A percentile compares a stretch with the other conserved stretches of the same genome.
phyloP scores from a whole-genome alignment of 2,888 invertebrate genomes.

The Erannis defoliaria region DNA sequence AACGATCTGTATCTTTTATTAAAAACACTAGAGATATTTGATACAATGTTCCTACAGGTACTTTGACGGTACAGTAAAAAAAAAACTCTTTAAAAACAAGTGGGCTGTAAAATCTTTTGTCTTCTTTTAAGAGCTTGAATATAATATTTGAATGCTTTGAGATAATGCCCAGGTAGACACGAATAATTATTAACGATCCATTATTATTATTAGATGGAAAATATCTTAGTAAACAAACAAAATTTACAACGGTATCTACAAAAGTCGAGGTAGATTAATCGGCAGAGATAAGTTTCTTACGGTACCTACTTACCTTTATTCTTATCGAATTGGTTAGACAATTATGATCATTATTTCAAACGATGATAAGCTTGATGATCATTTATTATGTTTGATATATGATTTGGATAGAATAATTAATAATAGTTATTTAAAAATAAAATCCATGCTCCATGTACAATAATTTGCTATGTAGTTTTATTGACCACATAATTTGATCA shows the following conservation, averaged over 20 bases:
- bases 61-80: background rate
- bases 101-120: slow-evolving; percentile 23
- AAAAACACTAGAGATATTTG: background rate
- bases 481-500: too few species aligned
- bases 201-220: background rate
- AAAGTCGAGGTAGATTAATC: slow-evolving; percentile 18
- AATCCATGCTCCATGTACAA: too few species aligned
- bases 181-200: background rate
- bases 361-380: slow-evolving; percentile 17
- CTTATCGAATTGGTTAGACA: slow-evolving; percentile 4
- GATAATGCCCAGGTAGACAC: slow-evolving; percentile 24
- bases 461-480: too few species aligned
- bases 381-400: slow-evolving; percentile 27
- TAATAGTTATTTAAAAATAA: too few species aligned
- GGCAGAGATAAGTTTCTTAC: slow-evolving; percentile 13
- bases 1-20: background rate
- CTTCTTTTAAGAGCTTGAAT: slow-evolving; percentile 1
- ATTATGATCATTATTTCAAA: slow-evolving; percentile 19
- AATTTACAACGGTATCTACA: slow-evolving; percentile 11
- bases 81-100: slow-evolving; percentile 26
- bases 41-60: background rate
- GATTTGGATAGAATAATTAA: slow-evolving; percentile 1
- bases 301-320: slow-evolving; percentile 13
- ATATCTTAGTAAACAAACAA: slow-evolving; percentile 21
- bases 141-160: slow-evolving; percentile 13